A percentile compares a stretch with the other conserved stretches of the same genome.
phyloP scores from a whole-genome alignment of 1,140 invertebrate genomes.

The Pseudobourletiella spinata region DNA sequence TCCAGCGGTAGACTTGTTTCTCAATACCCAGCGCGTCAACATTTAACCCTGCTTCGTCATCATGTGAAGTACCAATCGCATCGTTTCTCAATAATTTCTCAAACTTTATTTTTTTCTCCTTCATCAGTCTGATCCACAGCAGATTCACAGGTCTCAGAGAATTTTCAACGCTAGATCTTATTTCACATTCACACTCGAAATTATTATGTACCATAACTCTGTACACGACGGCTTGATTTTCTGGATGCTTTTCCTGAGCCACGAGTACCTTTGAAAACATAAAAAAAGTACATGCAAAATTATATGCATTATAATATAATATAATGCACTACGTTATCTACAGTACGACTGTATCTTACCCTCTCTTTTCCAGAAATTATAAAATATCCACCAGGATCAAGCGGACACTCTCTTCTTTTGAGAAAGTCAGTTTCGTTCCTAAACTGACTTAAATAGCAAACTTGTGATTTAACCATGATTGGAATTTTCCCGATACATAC shows the following conservation, averaged over 20 bases:
- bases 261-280: conserved; percentile 59
- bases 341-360: no score
- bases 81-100: no score
- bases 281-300: no score
- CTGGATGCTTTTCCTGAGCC: conserved; percentile 99
- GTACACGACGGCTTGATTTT: conserved; percentile 98
- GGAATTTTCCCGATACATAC: conserved; percentile 98
- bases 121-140: conserved; percentile 98
- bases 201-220: conserved; percentile 89
- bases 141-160: conserved; percentile 82
- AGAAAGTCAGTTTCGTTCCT: conserved; percentile 89
- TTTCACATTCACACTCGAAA: conserved; percentile 94
- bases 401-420: conserved; percentile 93
- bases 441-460: conserved; percentile 82
- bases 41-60: neutral
- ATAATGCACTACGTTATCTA: no score
- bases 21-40: neutral
- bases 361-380: conserved; percentile 95
- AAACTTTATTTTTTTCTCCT: conserved; percentile 46
- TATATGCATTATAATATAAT: no score
- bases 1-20: neutral
- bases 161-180: conserved; percentile 89
- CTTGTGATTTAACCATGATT: conserved; percentile 95
- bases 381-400: conserved; percentile 96
- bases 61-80: neutral